Conservation (phyloP, 2,888 invertebrate genomes). For the Apomyelois bistriatella region DNA sequence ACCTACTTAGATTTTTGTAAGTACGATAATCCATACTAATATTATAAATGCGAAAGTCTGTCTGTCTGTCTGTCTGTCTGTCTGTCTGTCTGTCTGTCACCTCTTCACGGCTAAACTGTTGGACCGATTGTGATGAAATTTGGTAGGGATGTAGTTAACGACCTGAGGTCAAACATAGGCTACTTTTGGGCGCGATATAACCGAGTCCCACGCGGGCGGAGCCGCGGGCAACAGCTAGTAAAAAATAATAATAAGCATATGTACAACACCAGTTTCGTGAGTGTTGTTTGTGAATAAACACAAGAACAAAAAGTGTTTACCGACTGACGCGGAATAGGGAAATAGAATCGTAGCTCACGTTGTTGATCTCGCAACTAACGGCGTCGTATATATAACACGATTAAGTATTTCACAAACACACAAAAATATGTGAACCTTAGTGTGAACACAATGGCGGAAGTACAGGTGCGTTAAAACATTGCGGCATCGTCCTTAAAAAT, state of each 20-base stretch:
- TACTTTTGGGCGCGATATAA: no score
- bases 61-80: no score
- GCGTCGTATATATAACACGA: constrained; percentile 23
- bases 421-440: constrained; percentile 22
- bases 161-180: no score
- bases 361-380: constrained; percentile 24
- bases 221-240: no score
- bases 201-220: no score
- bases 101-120: no score
- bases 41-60: no score
- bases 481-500: constrained; percentile 47
- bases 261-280: background rate
- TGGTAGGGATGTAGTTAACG: no score
- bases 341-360: constrained; percentile 23
- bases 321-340: constrained; percentile 33
- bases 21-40: no score
- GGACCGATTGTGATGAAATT: no score
- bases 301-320: constrained; percentile 23
- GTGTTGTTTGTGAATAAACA: constrained; percentile 11
- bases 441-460: constrained; percentile 33
- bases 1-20: no score
- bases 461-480: constrained; percentile 31
- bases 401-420: constrained; percentile 25
- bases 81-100: no score
- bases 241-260: background rate